phyloP scores from a whole-genome alignment of 1,140 invertebrate genomes.

The Orius insidiosus region DNA sequence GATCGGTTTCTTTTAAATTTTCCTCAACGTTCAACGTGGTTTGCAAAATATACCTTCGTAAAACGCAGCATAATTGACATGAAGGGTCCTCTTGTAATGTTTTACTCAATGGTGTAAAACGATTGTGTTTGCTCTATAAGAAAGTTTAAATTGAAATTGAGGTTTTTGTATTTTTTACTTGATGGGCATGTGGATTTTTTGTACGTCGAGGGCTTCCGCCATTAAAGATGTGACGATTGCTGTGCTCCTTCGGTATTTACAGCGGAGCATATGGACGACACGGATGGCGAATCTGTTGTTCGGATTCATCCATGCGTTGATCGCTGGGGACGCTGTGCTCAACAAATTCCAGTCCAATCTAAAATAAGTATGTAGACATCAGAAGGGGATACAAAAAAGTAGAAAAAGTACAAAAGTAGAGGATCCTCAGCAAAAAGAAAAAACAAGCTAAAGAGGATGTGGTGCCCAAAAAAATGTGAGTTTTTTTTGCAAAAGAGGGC shows the following conservation, averaged over 20 bases:
- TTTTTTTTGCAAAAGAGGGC: no score
- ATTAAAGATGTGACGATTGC: conserved; percentile 84
- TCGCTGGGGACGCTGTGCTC: conserved; percentile 87
- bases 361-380: no score
- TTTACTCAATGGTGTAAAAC: conserved; percentile 71
- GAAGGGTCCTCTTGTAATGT: conserved; percentile 88
- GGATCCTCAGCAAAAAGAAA: no score
- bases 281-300: conserved; percentile 72
- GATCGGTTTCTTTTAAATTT: conserved; percentile 62
- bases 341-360: conserved; percentile 91
- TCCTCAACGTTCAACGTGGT: conserved; percentile 58
- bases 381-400: no score
- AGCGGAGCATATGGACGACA: conserved; percentile 59
- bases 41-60: conserved; percentile 68
- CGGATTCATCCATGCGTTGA: conserved; percentile 95
- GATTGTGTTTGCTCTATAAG: conserved; percentile 72
- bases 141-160: no score
- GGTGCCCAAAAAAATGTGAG: no score
- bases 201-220: conserved; percentile 79
- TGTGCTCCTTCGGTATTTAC: conserved; percentile 59
- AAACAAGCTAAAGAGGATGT: no score
- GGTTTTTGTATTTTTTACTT: conserved; percentile 38
- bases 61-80: conserved; percentile 82
- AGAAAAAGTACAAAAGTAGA: no score
- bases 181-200: conserved; percentile 61